phyloP scores from a whole-genome alignment of 2,888 invertebrate genomes.

The Machimus atricapillus region DNA sequence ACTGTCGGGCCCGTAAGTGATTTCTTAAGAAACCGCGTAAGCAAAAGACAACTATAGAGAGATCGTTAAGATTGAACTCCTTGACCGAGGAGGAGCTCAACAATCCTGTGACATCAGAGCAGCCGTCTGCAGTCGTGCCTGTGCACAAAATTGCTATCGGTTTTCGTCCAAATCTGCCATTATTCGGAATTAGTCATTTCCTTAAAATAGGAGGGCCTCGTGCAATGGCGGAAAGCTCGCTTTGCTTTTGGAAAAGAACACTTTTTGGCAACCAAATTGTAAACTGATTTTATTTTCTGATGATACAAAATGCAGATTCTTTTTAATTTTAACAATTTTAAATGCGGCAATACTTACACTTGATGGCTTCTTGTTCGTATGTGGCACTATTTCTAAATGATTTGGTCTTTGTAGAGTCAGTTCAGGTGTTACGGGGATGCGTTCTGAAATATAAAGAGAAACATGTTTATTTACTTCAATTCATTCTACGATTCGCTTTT shows the following conservation, averaged over 20 bases:
- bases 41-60: not conserved
- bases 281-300: conserved; percentile 30
- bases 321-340: not conserved
- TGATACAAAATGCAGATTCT: not conserved
- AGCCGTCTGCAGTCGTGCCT: not conserved
- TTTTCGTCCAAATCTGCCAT: not conserved
- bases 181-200: conserved; percentile 4
- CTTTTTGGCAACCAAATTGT: conserved; percentile 27
- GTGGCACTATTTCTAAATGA: conserved; percentile 61
- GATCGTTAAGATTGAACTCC: not conserved
- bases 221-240: not conserved
- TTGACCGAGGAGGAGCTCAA: not conserved
- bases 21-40: not conserved
- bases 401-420: conserved; percentile 59
- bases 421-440: conserved; percentile 57
- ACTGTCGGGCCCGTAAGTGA: not conserved
- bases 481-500: not conserved
- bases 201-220: not conserved
- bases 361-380: conserved; percentile 57
- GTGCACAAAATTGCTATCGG: not conserved
- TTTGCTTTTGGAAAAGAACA: not conserved
- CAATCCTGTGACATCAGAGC: not conserved
- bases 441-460: conserved; percentile 51
- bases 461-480: not conserved
- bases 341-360: conserved; percentile 52